Evolutionary conservation across 2,797 vertebrate species (phyloP), one percentile per base, ranked within the genome.

Genomic region (Bradypodion pumilum): DNA sequence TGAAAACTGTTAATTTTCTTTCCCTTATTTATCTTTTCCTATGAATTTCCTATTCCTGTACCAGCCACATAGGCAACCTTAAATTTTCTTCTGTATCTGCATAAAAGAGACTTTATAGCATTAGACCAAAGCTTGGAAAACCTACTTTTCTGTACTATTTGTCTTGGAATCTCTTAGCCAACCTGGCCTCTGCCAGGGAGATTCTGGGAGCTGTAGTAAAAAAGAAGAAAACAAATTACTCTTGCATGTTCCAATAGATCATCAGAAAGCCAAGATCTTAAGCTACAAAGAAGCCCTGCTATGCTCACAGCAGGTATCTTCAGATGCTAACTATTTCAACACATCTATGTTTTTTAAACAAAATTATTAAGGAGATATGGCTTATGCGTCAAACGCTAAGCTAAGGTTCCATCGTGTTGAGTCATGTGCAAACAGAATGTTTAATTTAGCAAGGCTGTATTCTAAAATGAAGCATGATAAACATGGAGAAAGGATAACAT

Each of bases 1-100:
- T n/a, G n/a, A n/a, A n/a, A n/a, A n/a, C n/a, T 0, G 96, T 97
- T 98, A 95, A 96, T 86, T 91, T 68, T 62, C 6, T 35, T 29
- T 16, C 52, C 52, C 56, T n/a, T 27, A 42, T n/a, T 35, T 49
- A n/a, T 21, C 59, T 68, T 62, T 83, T 75, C 16, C 15, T 60
- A 4, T 44, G n/a, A 68, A 60, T 49, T 49, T 81, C 62, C 37
- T 21, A 80, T 19, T n/a, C 63, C 8, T 78, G 79, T 15, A n/a
- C 25, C 15, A 77, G 68, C 60, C 32, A 85, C 32, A 15, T 88
- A 74, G 9, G 59, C 69, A 89, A 59, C 27, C 23, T 80, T 29
- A 69, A 9, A 40, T 21, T 21, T 9, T 29, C 23, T 80, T n/a
- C 27, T 69, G 7, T 21, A 46, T 76, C 68, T 70, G 21, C 27